phyloP scores from a whole-genome alignment of 2,888 invertebrate species.

The Allacma fusca region DNA sequence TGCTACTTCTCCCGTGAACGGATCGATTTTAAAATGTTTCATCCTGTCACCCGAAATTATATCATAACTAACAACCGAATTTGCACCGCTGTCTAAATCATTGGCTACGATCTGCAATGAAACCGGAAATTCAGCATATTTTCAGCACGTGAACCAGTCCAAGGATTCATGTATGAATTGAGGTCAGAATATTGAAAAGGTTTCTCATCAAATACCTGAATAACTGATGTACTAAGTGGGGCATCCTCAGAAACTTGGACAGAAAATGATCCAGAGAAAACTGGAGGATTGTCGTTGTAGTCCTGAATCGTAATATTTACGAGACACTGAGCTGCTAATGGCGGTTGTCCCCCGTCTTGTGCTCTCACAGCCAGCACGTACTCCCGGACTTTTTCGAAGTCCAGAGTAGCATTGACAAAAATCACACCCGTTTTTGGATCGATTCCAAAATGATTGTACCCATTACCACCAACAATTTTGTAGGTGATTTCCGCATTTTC shows the following conservation, averaged over 20 bases:
- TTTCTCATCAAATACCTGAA: constrained; percentile 69
- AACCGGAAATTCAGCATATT: not conserved
- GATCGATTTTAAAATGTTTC: constrained; percentile 80
- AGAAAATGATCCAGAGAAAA: constrained; percentile 76
- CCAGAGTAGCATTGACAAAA: constrained; percentile 78
- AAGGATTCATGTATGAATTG: too few relatives aligned
- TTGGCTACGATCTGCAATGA: constrained; percentile 73
- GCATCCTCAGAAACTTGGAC: constrained; percentile 83
- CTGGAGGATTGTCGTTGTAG: constrained; percentile 87
- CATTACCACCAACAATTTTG: constrained; percentile 86
- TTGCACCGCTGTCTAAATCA: constrained; percentile 82
- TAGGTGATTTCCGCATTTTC: constrained; percentile 92
- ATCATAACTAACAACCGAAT: constrained; percentile 80
- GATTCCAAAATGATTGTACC: constrained; percentile 83
- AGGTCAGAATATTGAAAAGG: too few relatives aligned
- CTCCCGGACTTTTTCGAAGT: constrained; percentile 85
- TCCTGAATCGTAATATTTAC: constrained; percentile 86
- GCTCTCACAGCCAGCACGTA: constrained; percentile 91
- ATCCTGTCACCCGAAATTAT: constrained; percentile 79
- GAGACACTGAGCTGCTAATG: constrained; percentile 85
- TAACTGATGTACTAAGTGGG: constrained; percentile 73
- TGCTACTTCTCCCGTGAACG: constrained; percentile 77
- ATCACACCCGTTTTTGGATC: constrained; percentile 75
- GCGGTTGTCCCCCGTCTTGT: constrained; percentile 86
- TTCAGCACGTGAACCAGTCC: too few relatives aligned